Percentiles rank a stretch among this genome's conserved stretches.
phyloP scores from a whole-genome alignment of 37 sponge, comb jelly and placozoan genomes.

The Sycon ciliatum region DNA sequence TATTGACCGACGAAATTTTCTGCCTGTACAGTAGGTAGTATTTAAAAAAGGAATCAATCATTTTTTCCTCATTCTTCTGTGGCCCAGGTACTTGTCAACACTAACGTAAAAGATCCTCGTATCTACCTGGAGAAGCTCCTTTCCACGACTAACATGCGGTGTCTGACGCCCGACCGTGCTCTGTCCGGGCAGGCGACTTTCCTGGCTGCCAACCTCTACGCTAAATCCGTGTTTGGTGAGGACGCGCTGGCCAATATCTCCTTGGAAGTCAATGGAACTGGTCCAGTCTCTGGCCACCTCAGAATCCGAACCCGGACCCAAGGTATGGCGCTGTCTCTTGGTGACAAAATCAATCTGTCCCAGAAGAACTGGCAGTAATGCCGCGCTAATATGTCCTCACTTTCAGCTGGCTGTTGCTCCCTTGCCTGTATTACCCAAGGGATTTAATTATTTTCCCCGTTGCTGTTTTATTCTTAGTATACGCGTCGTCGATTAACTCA shows the following conservation, averaged over 20 bases:
- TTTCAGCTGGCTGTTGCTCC: too few relatives aligned
- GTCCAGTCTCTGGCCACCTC: conserved; percentile 80
- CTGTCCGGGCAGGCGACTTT: conserved; percentile 92
- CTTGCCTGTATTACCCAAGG: too few relatives aligned
- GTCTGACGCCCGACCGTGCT: conserved; percentile 90
- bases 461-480: too few relatives aligned
- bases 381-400: neutral
- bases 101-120: conserved; percentile 69
- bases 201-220: conserved; percentile 96
- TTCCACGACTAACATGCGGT: conserved; percentile 84
- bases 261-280: conserved; percentile 52
- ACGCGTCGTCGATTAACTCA: too few relatives aligned
- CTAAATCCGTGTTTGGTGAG: conserved; percentile 92
- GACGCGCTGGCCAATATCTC: conserved; percentile 96
- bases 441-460: too few relatives aligned
- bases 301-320: conserved; percentile 95
- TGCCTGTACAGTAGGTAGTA: too few relatives aligned
- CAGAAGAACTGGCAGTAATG: conserved; percentile 58
- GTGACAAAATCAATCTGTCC: conserved; percentile 92
- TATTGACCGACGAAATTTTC: too few relatives aligned
- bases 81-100: conserved; percentile 68
- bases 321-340: conserved; percentile 98
- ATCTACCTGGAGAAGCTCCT: conserved; percentile 79
- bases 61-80: neutral
- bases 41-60: neutral